Base-by-base conservation (phyloP, 1,140 invertebrate genomes). In the Bactericera cockerelli region DNA sequence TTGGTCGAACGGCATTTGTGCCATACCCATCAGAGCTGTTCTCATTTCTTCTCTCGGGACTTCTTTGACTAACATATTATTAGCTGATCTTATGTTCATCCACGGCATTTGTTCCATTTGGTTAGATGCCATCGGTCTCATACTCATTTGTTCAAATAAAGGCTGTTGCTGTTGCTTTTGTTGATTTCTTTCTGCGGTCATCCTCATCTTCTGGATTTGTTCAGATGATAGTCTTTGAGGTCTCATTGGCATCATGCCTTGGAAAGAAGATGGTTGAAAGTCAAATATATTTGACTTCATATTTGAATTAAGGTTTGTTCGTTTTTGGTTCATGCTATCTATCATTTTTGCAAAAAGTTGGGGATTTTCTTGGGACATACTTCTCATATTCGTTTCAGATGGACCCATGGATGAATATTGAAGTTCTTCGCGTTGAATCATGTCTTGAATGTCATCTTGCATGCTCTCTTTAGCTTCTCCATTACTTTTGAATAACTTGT, bases 21-120 rank as follows among this genome's bases (percentile, higher is more conserved):
- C 4, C 42, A 49, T 22, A 10, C n/a, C 42, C 42, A 49, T 49
- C 19, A 10, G n/a, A 49, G 42, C n/a, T 49, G 42, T 16, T 22
- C 42, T 49, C 22, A 49, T 49, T 6, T 49, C n/a, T 49, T 49
- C 42, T 49, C 42, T 49, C n/a, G n/a, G n/a, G n/a, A n/a, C n/a
- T n/a, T n/a, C n/a, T n/a, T n/a, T n/a, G n/a, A n/a, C n/a, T n/a
- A n/a, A n/a, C n/a, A n/a, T n/a, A n/a, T n/a, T n/a, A n/a, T 49
- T 16, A 10, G n/a, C 22, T 49, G 42, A 6, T n/a, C 42, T 49
- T 16, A 49, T 6, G 28, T 31, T n/a, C 4, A 31, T 31, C 28
- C 28, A 31, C 13, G 28, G 28, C 13, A 31, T 31, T 31, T 31
- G 28, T 31, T 31, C 28, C 28, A 31, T 31, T 31, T 31, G 28